These are phyloP conservation scores for Phrynocephalus vlangalii DNA, from an alignment of 2,797 vertebrate genomes.

Conservation along the genomic window DNA sequence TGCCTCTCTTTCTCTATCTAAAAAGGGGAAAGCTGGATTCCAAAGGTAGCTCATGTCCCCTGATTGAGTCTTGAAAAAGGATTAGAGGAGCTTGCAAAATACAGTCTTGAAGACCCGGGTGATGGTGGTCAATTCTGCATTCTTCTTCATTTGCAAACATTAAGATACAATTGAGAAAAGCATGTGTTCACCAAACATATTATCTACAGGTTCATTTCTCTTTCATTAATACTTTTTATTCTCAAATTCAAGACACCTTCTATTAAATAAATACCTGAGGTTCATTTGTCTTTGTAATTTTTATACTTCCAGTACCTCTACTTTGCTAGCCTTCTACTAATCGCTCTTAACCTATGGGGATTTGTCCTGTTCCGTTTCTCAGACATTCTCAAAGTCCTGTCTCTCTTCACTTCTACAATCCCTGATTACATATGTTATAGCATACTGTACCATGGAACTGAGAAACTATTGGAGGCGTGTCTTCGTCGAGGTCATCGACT, in stretches of 20 bases:
- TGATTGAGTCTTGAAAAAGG: too few relatives aligned
- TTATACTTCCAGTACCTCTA: background rate
- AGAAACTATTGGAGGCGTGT: constrained; percentile 94
- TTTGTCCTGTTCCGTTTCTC: background rate
- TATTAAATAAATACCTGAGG: background rate
- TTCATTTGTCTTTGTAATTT: background rate
- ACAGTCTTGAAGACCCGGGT: too few relatives aligned
- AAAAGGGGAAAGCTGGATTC: too few relatives aligned
- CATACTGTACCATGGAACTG: constrained; percentile 89
- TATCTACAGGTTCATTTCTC: background rate
- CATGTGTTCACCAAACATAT: too few relatives aligned
- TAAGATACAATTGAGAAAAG: too few relatives aligned
- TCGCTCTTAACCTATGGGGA: background rate
- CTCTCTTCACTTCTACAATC: background rate
- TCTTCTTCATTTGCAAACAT: too few relatives aligned
- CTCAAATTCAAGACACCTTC: background rate
- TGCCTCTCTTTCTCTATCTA: too few relatives aligned
- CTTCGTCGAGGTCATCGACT: constrained; percentile 98
- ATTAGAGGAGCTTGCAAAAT: too few relatives aligned
- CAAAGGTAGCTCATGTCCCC: too few relatives aligned
- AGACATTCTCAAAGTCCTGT: background rate
- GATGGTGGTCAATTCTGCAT: too few relatives aligned
- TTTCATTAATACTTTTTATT: background rate
- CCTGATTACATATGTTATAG: constrained; percentile 14
- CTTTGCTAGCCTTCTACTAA: background rate